Base-by-base conservation (phyloP, 2,888 invertebrate genomes). In the Metellina segmentata region DNA sequence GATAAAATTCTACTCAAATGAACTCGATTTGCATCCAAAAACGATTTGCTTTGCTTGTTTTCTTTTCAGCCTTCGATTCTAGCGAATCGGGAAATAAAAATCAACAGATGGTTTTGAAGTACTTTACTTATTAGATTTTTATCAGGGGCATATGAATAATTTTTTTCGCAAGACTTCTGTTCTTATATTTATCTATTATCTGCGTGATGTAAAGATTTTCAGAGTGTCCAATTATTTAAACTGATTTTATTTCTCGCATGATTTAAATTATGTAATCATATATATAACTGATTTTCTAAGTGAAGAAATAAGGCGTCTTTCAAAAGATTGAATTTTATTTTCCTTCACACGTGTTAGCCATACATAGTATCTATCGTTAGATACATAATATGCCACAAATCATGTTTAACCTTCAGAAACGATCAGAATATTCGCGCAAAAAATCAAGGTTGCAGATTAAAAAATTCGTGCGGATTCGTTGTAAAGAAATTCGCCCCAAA, bases 11-110 rank as follows among this genome's bases (percentile, higher is more conserved):
- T 6, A n/a, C 13, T 11, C 49, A 77, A n/a, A 77, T 49, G 75
- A 77, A 77, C 49, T 49, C n/a, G 16, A 49, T 77, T 77, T 77
- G 77, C 77, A 77, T 77, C n/a, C 8, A n/a, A 77, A 16, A 49
- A 51, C 49, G 8, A 49, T 48, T 77, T 49, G 16, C 77, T 77
- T 51, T 49, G 16, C 49, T 16, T 77, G 2, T 77, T 51, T 51
- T 0, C 49, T 77, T 77, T 49, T 49, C 51, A 13, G 13, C n/a
- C 49, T 16, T 77, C 49, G 2, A 48, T 75, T 75, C 48, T 49
- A 1, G 5, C 49, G 77, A 16, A 16, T 16, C 7, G 6, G 16
- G 6, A 49, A 77, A 9, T 61, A 61, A 61, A 34, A 61, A 61
- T 61, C 61, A 61, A 61, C 61, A 61, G 61, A 61, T 61, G 61